Evolutionary conservation across 1,140 invertebrate species (phyloP).

Genomic region (Rhopalosiphum padi): DNA sequence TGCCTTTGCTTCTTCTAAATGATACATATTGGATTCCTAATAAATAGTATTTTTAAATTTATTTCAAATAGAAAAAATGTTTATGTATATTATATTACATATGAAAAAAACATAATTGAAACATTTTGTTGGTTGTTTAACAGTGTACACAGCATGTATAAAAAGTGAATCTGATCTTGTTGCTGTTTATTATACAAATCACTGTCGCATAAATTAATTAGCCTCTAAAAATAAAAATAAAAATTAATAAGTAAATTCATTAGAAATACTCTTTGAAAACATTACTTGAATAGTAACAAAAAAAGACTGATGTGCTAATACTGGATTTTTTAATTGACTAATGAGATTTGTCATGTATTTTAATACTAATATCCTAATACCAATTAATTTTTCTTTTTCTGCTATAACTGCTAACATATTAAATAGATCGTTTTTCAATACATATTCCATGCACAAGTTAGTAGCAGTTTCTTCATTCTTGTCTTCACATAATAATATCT

Average conservation of each 20-base stretch:
- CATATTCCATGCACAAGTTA: slow-evolving; percentile 40
- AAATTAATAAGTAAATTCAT: background rate
- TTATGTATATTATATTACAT: slow-evolving; percentile 10
- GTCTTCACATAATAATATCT: slow-evolving; percentile 43
- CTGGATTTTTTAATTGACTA: slow-evolving; percentile 25
- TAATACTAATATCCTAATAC: slow-evolving; percentile 17
- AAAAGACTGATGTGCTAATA: slow-evolving; percentile 36
- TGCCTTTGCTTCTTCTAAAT: background rate
- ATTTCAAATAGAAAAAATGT: background rate
- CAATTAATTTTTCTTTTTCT: slow-evolving; percentile 54
- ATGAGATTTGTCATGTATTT: slow-evolving; percentile 49
- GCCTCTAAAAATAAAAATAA: slow-evolving; percentile 30
- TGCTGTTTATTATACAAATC: background rate
- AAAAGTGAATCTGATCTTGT: slow-evolving; percentile 41
- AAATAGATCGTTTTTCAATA: slow-evolving; percentile 33
- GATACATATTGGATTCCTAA: slow-evolving; percentile 16
- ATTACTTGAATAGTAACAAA: slow-evolving; percentile 26
- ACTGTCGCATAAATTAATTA: slow-evolving; percentile 43
- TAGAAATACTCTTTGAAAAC: background rate
- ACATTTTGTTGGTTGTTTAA: slow-evolving; percentile 32
- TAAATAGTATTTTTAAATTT: slow-evolving; percentile 18
- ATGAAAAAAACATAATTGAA: slow-evolving; percentile 43
- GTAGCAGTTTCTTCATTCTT: slow-evolving; percentile 28
- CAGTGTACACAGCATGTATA: slow-evolving; percentile 25
- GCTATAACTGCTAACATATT: slow-evolving; percentile 34